Percentiles rank a stretch among this genome's conserved stretches.
Conservation (phyloP, 2,797 vertebrate genomes). For the Rhyacichthys aspro region DNA sequence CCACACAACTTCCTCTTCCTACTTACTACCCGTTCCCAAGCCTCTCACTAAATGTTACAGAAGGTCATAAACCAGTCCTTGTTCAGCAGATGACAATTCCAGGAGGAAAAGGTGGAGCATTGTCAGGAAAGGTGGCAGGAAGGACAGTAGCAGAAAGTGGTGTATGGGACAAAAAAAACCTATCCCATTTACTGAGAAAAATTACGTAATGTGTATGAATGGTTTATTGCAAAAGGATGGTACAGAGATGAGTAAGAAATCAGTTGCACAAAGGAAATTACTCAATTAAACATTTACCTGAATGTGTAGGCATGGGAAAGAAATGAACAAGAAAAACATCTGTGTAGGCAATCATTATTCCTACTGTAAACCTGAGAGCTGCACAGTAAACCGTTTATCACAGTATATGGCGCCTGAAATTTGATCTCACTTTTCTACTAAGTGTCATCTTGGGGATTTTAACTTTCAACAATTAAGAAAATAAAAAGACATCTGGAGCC, state of each 20-base stretch:
- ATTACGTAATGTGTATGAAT: conserved; percentile 8
- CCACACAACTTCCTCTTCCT: conserved; percentile 48
- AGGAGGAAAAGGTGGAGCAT: conserved; percentile 44
- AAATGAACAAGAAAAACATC: conserved; percentile 31
- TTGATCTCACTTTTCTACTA: conserved; percentile 22
- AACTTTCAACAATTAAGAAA: conserved; percentile 22
- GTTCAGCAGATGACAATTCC: conserved; percentile 53
- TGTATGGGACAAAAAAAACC: conserved; percentile 23
- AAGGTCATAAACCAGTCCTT: conserved; percentile 40
- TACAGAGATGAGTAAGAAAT: conserved; percentile 26
- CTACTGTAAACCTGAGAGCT: conserved; percentile 41
- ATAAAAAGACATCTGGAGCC: conserved; percentile 29
- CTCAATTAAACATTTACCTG: conserved; percentile 40
- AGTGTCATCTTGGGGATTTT: conserved; percentile 19
- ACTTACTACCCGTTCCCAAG: conserved; percentile 44
- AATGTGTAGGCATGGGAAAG: no score
- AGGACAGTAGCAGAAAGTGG: conserved; percentile 33
- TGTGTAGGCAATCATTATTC: conserved; percentile 41
- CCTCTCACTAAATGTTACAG: conserved; percentile 21
- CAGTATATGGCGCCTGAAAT: conserved; percentile 35
- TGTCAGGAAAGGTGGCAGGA: conserved; percentile 40
- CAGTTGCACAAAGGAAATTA: neutral
- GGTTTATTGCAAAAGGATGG: conserved; percentile 33
- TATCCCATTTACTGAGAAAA: neutral
- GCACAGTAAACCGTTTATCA: conserved; percentile 41